Base-by-base conservation (phyloP, 2,797 vertebrate genomes). In the Sebastes nivosus region DNA sequence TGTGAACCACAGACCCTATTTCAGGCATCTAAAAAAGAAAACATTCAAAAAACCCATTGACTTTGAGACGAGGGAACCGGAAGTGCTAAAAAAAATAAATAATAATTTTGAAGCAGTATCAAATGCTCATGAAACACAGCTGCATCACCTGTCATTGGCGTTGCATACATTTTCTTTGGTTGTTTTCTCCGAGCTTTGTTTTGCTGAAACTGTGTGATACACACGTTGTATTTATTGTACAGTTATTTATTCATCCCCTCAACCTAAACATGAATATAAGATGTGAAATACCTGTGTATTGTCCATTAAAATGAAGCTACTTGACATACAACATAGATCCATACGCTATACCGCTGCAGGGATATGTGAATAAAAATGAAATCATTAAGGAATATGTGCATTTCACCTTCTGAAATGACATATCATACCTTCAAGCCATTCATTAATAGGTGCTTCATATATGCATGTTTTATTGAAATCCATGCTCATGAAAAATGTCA, bases 341-440 rank as follows among this genome's bases (percentile, higher is more conserved):
- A 38, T 50, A 59, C 29, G 61, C 25, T 14, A 65, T 65, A 54
- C 11, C 6, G 6, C 65, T 14, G 32, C 9, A 67, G 5, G 9
- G 46, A 9, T 8, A 8, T 27, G 10, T 72, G 46, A 30, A 52
- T 61, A 14, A 42, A 77, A 79, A 71, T 57, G 22, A 61, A 72
- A 61, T 79, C 34, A 60, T 76, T 55, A 59, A 67, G 25, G 27
- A 71, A 63, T 61, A 27, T 59, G 18, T 60, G 42, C 55, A 25
- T 30, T 78, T 85, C 52, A 75, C 67, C 70, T 71, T 63, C 27
- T 71, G 32, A 68, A 78, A 66, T 69, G 16, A 61, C 14, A 13
- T 6, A 29, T 16, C 36, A 32, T 32, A 68, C 71, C 71, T 67
- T 61, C 55, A 58, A 63, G 72, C 24, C 22, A 69, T 55, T 75